Conservation (phyloP, 1,140 invertebrate species). For the Aphidius ervi region DNA sequence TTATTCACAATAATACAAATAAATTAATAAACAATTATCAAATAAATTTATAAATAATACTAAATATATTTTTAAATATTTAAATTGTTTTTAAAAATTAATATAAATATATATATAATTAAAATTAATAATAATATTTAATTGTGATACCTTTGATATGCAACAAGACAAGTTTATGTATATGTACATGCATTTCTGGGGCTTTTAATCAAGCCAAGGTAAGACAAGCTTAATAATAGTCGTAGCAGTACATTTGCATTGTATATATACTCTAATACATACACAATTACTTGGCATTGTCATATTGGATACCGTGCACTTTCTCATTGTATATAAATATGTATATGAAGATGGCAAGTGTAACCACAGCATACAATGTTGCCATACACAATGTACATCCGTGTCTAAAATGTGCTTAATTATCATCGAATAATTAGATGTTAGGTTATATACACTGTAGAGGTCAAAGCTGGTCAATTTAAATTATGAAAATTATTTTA, state of each 20-base stretch:
- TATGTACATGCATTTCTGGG: conserved; percentile 5
- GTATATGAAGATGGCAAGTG: not conserved
- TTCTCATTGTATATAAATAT: not conserved
- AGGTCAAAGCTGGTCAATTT: conserved; percentile 3
- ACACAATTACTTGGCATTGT: not conserved
- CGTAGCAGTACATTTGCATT: conserved; percentile 1
- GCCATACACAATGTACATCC: not conserved
- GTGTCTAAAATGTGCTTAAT: conserved; percentile 9
- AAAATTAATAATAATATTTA: no score
- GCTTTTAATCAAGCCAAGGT: conserved; percentile 8
- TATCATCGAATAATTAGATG: conserved; percentile 11
- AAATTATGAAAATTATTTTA: not conserved
- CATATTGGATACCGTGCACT: no score
- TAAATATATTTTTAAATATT: no score
- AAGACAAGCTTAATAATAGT: conserved; percentile 15
- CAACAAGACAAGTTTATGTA: not conserved
- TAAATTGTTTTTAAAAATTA: no score
- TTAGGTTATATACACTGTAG: not conserved
- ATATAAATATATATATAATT: no score
- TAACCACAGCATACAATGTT: conserved; percentile 8
- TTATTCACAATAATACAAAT: no score
- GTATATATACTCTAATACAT: conserved; percentile 2
- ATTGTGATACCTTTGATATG: not conserved
- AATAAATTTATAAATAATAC: no score
- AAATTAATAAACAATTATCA: no score